Conservation (phyloP, 2,797 vertebrate genomes). For the Euthynnus affinis region DNA sequence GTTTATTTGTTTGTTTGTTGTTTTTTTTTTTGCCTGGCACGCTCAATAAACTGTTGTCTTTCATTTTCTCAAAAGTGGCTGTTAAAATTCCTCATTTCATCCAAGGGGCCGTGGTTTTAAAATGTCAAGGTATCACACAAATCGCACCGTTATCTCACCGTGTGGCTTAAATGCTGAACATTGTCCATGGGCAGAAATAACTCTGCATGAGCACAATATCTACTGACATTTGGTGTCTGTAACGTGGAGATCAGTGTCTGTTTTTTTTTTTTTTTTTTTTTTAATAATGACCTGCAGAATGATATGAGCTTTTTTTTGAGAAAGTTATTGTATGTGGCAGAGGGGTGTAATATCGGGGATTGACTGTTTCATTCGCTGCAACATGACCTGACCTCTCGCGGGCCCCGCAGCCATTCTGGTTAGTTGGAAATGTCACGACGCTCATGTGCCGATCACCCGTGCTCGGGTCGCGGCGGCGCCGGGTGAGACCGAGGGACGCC, state of each 20-base stretch:
- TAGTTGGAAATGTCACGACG: slow-evolving; percentile 73
- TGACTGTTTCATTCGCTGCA: slow-evolving; percentile 63
- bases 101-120: slow-evolving; percentile 20
- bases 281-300: slow-evolving; percentile 65
- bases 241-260: slow-evolving; percentile 50
- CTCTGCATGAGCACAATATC: slow-evolving; percentile 53
- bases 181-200: slow-evolving; percentile 46
- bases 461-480: background rate
- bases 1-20: slow-evolving; percentile 46
- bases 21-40: slow-evolving; percentile 19
- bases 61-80: slow-evolving; percentile 33
- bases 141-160: slow-evolving; percentile 30
- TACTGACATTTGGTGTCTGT: slow-evolving; percentile 67
- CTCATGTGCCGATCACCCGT: slow-evolving; percentile 44
- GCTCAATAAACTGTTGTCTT: slow-evolving; percentile 32
- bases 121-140: slow-evolving; percentile 70
- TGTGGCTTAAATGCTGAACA: slow-evolving; percentile 37
- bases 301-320: slow-evolving; percentile 55
- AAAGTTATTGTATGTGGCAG: slow-evolving; percentile 59
- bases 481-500: background rate
- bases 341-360: slow-evolving; percentile 60
- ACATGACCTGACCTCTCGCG: slow-evolving; percentile 56
- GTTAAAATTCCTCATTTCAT: slow-evolving; percentile 57
- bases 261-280: slow-evolving; percentile 15
- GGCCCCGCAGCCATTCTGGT: slow-evolving; percentile 50